Percentiles rank a stretch among this genome's conserved stretches.
These are phyloP conservation scores for Leptatherina wallacei DNA, from an alignment of 2,797 vertebrate genomes.

Conservation along the genomic window DNA sequence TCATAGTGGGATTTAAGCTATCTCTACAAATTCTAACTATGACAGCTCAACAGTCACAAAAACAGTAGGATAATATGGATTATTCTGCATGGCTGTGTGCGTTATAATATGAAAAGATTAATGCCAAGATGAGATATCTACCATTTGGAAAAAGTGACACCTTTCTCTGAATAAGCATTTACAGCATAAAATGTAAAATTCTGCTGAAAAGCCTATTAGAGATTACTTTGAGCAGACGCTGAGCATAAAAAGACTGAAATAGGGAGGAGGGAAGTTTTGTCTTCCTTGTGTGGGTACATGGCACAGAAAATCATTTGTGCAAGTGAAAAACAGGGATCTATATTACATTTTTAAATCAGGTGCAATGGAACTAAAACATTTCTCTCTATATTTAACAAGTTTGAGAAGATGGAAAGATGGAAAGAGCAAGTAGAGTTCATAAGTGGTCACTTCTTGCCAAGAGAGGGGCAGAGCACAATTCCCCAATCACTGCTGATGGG, in stretches of 20 bases:
- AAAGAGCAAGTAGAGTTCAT: slow-evolving; percentile 14
- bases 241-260: neutral
- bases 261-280: neutral
- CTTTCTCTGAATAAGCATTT: slow-evolving; percentile 27
- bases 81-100: slow-evolving; percentile 40
- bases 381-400: neutral
- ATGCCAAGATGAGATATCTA: slow-evolving; percentile 39
- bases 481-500: neutral
- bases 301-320: neutral
- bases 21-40: slow-evolving; percentile 43
- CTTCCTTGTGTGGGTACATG: neutral
- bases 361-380: neutral
- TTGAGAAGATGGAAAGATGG: neutral
- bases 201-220: slow-evolving; percentile 13
- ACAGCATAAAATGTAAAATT: slow-evolving; percentile 17
- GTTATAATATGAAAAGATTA: slow-evolving; percentile 51
- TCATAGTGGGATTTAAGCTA: slow-evolving; percentile 41
- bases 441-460: slow-evolving; percentile 3
- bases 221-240: slow-evolving; percentile 12
- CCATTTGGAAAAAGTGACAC: slow-evolving; percentile 33
- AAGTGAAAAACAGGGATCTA: neutral
- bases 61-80: slow-evolving; percentile 36
- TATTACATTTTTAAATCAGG: neutral
- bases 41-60: slow-evolving; percentile 46
- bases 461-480: neutral